Evolutionary conservation across 2,113 vertebrate species (phyloP).

Genomic region (Turdus rufiventris): DNA sequence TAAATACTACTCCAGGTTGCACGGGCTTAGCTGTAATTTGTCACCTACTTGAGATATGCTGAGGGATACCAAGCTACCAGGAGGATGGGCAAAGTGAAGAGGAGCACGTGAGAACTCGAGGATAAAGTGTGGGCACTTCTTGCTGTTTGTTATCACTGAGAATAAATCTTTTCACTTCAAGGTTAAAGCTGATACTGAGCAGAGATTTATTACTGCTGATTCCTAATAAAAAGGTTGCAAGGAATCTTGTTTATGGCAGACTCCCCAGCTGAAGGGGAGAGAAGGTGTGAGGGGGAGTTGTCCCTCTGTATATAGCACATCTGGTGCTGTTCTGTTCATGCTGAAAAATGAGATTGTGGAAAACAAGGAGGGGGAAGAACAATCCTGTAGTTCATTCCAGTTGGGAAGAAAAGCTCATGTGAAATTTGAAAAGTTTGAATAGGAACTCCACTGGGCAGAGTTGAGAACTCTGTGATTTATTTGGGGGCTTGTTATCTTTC

Average conservation of each 20-base stretch:
- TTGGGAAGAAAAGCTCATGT: not conserved
- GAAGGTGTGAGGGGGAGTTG: not conserved
- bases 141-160: not conserved
- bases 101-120: not conserved
- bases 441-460: not conserved
- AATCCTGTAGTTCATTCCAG: not conserved
- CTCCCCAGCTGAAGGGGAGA: not conserved
- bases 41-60: not conserved
- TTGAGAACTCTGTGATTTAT: not conserved
- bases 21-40: not conserved
- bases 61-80: not conserved
- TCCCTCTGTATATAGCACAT: not conserved
- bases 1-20: slow-evolving; percentile 11
- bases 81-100: not conserved
- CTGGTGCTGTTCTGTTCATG: not conserved
- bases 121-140: not conserved
- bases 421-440: not conserved
- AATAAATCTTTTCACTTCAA: not conserved
- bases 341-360: not conserved
- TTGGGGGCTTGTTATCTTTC: not conserved
- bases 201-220: not conserved
- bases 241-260: not conserved
- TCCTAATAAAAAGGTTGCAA: not conserved
- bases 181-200: not conserved
- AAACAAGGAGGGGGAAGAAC: not conserved